Evolutionary conservation across 2,797 vertebrate species (phyloP), one percentile per base, ranked within the genome.

Genomic region (Enoplosus armatus): DNA sequence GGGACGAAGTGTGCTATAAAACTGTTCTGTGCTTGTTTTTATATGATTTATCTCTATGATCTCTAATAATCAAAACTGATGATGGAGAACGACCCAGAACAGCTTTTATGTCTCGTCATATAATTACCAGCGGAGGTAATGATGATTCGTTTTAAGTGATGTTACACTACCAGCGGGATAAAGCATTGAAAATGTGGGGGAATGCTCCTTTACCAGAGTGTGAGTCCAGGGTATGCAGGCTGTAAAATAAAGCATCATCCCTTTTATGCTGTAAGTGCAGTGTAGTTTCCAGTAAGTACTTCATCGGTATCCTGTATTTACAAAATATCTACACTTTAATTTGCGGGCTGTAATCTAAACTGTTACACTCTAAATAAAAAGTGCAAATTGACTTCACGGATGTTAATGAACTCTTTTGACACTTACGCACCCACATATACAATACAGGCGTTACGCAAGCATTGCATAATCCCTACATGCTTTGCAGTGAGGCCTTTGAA

Each of bases 371-470:
- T 62, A 39, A 62, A 66, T 45, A 69, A 8, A 82, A 83, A 63
- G 58, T 43, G 65, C 54, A 47, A 27, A 43, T 6, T 61, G 43
- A 53, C 84, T 85, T 84, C 24, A 77, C 64, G 63, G 45, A 68
- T 65, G 77, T 77, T 80, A 83, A 90, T 71, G 59, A 87, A 77
- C 75, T 82, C 80, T 60, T 68, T 22, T 59, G 47, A 69, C 71
- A 53, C 81, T 75, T 51, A 65, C 72, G 55, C 77, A 80, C 91
- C 92, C 92, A 93, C 93, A 80, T 77, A 83, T 56, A 66, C 22
- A 45, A 60, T 45, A 56, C 64, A 68, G 51, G 63, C 80, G 75
- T 93, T 93, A 94, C 11, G 75, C 84, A 93, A 92, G 82, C 65
- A 31, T 69, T 89, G 84, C 62, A 33, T 89, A 90, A 90, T 69